Evolutionary conservation across 2,113 vertebrate species (phyloP).

Genomic region (Nerophis ophidion): DNA sequence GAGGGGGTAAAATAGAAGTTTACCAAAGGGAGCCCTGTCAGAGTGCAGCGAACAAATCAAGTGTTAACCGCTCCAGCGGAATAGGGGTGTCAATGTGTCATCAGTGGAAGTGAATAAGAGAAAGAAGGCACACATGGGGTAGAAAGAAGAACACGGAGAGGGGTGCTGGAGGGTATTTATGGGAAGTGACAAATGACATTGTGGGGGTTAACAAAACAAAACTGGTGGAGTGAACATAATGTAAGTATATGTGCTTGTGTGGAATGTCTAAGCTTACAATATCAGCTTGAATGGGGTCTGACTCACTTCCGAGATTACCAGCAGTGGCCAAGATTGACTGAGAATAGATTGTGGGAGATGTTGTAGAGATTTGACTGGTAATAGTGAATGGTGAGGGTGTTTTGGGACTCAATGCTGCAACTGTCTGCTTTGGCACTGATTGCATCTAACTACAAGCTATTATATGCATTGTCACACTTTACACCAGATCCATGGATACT

Average conservation of each 20-base stretch:
- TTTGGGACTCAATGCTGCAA: slow-evolving; percentile 20
- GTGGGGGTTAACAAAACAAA: slow-evolving; percentile 21
- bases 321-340: too few relatives aligned
- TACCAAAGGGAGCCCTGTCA: slow-evolving; percentile 25
- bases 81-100: slow-evolving; percentile 45
- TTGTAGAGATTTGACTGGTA: neutral
- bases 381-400: neutral
- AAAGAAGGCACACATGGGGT: slow-evolving; percentile 9
- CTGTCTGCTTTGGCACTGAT: slow-evolving; percentile 22
- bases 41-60: slow-evolving; percentile 47
- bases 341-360: neutral
- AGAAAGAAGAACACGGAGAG: slow-evolving; percentile 19
- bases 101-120: slow-evolving; percentile 44
- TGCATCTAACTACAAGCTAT: neutral
- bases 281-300: neutral
- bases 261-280: neutral
- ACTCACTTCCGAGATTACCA: neutral
- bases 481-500: too few relatives aligned
- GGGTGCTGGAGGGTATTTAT: slow-evolving; percentile 34
- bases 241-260: slow-evolving; percentile 4
- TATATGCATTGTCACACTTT: too few relatives aligned
- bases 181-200: slow-evolving; percentile 22
- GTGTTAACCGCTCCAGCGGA: slow-evolving; percentile 39
- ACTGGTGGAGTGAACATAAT: slow-evolving; percentile 15
- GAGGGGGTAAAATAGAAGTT: slow-evolving; percentile 1